These are phyloP conservation scores for Drosophila fuyamai DNA, from an alignment of 1,140 invertebrate genomes.

Conservation along the genomic window DNA sequence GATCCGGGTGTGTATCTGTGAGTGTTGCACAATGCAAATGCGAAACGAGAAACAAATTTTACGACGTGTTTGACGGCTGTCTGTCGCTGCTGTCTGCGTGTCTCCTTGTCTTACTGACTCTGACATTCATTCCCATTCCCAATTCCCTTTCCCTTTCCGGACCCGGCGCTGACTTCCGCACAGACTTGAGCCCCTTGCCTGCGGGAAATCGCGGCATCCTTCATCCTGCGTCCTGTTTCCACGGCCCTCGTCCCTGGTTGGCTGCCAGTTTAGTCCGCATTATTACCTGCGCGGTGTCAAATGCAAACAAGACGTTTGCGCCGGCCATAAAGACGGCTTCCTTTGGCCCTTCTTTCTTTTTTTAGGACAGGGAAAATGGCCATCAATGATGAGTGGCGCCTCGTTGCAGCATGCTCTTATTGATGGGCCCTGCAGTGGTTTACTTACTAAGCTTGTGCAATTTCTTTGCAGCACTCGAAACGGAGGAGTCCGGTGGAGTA, in stretches of 20 bases:
- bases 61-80: constrained; percentile 80
- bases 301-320: constrained; percentile 80
- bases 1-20: constrained; percentile 23
- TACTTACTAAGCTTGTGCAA: background rate
- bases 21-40: constrained; percentile 78
- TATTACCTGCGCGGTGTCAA: constrained; percentile 78
- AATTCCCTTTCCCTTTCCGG: constrained; percentile 24
- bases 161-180: constrained; percentile 65
- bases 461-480: constrained; percentile 17
- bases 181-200: constrained; percentile 5
- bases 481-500: constrained; percentile 13
- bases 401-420: constrained; percentile 12
- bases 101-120: constrained; percentile 45
- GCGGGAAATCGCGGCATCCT: constrained; percentile 36
- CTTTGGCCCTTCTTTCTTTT: constrained; percentile 1
- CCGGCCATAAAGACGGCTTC: constrained; percentile 63
- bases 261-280: constrained; percentile 50
- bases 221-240: constrained; percentile 29
- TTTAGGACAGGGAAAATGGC: constrained; percentile 29
- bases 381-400: constrained; percentile 38
- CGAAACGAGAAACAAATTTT: constrained; percentile 80
- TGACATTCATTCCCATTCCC: constrained; percentile 11
- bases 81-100: constrained; percentile 34
- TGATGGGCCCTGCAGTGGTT: constrained; percentile 15
- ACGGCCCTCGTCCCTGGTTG: constrained; percentile 40